Evolutionary conservation across 2,113 vertebrate species (phyloP), one percentile per base, ranked within the genome.

Genomic region (Prionailurus bengalensis): DNA sequence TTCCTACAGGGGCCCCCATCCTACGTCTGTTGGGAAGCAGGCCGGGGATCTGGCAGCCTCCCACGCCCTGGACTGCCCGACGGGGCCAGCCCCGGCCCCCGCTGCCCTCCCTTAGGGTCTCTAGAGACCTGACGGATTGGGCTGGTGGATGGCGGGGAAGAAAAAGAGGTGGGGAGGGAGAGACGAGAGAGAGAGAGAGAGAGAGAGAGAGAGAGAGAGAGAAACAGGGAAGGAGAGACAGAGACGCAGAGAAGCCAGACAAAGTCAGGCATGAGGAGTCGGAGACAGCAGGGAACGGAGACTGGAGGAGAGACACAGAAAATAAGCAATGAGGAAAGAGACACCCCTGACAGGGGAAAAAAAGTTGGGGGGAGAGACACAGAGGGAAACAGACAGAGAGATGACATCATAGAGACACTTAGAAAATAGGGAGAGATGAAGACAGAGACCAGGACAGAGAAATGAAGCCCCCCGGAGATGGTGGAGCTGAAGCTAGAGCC

Each of bases 21-120:
- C 58, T 76, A 42, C 31, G 25, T 63, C 68, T 15, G 4, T 48
- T 58, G 84, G 90, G 93, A 97, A 97, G 90, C 25, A 95, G 91
- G 95, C 92, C 88, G 0, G 0, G 17, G 80, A 70, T 88, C 84
- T 96, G 94, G 96, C 84, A 82, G 94, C 96, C 96, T 96, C 98
- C 97, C 97, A 95, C 80, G 76, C 96, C 71, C 96, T 53, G 25
- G 61, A 33, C 70, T 89, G 97, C 63, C 23, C 2, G 42, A 78
- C 95, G 95, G 42, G 92, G 76, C 88, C 81, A 48, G 68, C 36
- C 78, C 82, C 76, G 76, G 92, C 70, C 89, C 85, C n/a, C 9
- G 2, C 9, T 25, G 33, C 33, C 79, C 65, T 23, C 74, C 19
- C 90, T 83, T 84, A 42, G 84, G 53, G 90, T 97, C 96, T 91